These are phyloP conservation scores for Colius striatus DNA, from an alignment of 2,113 vertebrate genomes.

Conservation along the genomic window DNA sequence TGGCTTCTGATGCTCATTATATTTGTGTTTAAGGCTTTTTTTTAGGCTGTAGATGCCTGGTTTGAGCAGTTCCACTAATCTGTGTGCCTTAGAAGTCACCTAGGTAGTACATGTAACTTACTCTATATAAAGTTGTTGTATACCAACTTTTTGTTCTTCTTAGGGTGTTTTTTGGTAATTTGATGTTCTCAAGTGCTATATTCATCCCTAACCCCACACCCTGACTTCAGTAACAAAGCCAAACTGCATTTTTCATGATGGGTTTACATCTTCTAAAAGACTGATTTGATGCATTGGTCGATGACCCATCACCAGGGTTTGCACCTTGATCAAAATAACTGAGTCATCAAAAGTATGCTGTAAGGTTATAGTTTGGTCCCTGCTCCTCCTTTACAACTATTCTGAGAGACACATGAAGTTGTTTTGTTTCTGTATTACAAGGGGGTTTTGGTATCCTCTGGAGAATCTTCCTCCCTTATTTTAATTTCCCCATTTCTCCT, in stretches of 20 bases:
- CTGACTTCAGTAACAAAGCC: background rate
- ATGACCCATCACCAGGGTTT: background rate
- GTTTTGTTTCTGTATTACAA: background rate
- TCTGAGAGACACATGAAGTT: background rate
- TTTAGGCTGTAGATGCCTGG: background rate
- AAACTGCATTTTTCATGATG: background rate
- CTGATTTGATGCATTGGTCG: background rate
- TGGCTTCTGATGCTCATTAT: background rate
- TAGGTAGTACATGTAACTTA: background rate
- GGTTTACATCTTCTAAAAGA: background rate
- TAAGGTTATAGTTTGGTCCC: background rate
- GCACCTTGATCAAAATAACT: background rate
- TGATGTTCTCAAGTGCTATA: background rate
- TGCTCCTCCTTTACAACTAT: background rate
- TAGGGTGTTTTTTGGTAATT: background rate
- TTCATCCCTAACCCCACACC: background rate
- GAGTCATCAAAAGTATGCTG: background rate
- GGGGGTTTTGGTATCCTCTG: background rate
- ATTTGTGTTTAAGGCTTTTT: background rate
- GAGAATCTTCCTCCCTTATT: background rate
- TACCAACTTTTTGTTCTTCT: background rate
- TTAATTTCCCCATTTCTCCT: background rate
- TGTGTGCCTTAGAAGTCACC: background rate
- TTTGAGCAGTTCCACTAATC: background rate
- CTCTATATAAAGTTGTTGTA: background rate